Evolutionary conservation across 2,797 vertebrate species (phyloP).

Genomic region (Catharus ustulatus): DNA sequence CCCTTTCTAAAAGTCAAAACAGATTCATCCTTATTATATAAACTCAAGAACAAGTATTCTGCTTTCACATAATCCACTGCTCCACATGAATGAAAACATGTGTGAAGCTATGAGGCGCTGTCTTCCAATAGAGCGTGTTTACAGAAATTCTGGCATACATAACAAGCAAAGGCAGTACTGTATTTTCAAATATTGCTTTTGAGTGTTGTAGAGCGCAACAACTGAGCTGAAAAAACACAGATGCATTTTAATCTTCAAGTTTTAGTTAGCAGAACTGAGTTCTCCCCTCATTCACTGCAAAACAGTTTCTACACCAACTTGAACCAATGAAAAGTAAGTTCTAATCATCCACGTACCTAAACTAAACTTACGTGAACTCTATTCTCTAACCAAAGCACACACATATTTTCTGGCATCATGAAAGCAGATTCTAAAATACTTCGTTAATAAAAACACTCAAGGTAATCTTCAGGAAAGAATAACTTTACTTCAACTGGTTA

Average conservation of each 20-base stretch:
- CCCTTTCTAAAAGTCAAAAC: background rate
- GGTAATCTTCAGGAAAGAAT: background rate
- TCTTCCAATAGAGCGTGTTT: background rate
- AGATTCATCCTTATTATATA: background rate
- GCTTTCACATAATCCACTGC: background rate
- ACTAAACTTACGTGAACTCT: background rate
- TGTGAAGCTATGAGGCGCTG: background rate
- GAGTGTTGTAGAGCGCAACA: background rate
- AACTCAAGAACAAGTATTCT: background rate
- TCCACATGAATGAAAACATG: background rate
- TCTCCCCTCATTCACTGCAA: background rate
- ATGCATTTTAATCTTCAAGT: background rate
- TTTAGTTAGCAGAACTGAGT: background rate
- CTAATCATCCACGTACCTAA: background rate
- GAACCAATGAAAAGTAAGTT: background rate
- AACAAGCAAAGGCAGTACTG: background rate
- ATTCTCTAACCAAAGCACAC: background rate
- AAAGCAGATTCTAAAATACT: background rate
- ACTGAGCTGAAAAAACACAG: background rate
- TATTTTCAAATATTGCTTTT: background rate
- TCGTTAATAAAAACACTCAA: background rate
- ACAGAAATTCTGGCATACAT: background rate
- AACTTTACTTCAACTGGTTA: background rate
- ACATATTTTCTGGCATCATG: background rate
- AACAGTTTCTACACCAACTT: background rate